phyloP scores from a whole-genome alignment of 2,113 vertebrate species.

The Cyanistes caeruleus region DNA sequence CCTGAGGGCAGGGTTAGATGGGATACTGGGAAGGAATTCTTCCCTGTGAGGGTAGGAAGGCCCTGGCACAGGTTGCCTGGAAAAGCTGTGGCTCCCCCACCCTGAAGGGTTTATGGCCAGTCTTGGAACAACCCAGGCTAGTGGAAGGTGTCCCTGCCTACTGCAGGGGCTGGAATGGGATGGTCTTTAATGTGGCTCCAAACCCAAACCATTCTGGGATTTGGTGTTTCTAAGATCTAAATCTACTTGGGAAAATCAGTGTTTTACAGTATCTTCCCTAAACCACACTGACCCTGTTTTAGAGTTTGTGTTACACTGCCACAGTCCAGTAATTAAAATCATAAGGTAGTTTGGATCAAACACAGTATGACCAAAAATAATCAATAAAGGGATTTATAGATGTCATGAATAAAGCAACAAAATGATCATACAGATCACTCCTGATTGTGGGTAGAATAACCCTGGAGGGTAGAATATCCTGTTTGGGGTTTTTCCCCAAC shows the following conservation, averaged over 20 bases:
- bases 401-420: not conserved
- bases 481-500: fast-evolving
- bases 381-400: not conserved
- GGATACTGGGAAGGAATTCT: not conserved
- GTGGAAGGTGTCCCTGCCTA: not conserved
- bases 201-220: not conserved
- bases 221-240: not conserved
- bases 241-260: not conserved
- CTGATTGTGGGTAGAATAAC: not conserved
- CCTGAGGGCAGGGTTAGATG: not conserved
- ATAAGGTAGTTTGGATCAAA: not conserved
- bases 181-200: not conserved
- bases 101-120: not conserved
- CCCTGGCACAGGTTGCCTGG: not conserved
- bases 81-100: not conserved
- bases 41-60: not conserved
- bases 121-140: not conserved
- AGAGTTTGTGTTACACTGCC: not conserved
- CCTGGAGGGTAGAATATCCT: not conserved
- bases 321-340: not conserved
- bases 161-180: not conserved
- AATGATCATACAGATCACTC: not conserved
- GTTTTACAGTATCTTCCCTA: not conserved
- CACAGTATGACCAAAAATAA: not conserved
- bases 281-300: not conserved